Evolutionary conservation across 30 jellyfish, hydroid and myxozoan species (phyloP).

Genomic region (Nemopilema nomurai): DNA sequence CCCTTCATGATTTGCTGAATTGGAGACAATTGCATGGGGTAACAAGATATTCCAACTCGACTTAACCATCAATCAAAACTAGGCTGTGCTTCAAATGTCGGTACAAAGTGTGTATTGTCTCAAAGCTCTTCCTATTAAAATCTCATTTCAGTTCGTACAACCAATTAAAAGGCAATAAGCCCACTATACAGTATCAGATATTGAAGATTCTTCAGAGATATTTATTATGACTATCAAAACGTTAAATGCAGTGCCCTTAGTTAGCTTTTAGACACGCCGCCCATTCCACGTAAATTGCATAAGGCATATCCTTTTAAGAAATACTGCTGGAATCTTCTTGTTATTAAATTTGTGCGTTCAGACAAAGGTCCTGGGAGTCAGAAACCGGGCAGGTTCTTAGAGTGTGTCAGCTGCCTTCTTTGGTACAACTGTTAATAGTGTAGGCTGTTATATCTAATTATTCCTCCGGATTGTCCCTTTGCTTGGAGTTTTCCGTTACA

Average conservation of each 20-base stretch:
- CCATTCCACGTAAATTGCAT: slow-evolving; percentile 30
- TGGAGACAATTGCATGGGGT: not conserved
- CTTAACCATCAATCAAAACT: not conserved
- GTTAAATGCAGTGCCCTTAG: not conserved
- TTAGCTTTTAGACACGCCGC: slow-evolving; percentile 21
- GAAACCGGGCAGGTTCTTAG: not conserved
- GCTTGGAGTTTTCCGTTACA: slow-evolving; percentile 5
- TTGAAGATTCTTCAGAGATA: not conserved
- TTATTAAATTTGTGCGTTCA: slow-evolving; percentile 1
- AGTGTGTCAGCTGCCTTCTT: not conserved
- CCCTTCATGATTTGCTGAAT: not conserved
- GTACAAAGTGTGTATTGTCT: not conserved
- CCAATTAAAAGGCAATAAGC: not conserved
- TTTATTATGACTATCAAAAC: slow-evolving; percentile 9
- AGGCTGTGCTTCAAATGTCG: not conserved
- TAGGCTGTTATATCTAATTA: slow-evolving; percentile 8
- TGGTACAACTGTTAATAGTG: slow-evolving; percentile 5
- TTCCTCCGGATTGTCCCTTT: slow-evolving; percentile 11
- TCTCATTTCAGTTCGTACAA: not conserved
- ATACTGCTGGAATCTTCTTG: not conserved
- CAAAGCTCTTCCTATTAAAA: not conserved
- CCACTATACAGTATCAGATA: not conserved
- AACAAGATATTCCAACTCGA: not conserved
- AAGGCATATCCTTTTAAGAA: slow-evolving; percentile 30
- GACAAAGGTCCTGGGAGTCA: not conserved